Base-by-base conservation (phyloP, 2,113 vertebrate genomes). In the Perognathus longimembris region DNA sequence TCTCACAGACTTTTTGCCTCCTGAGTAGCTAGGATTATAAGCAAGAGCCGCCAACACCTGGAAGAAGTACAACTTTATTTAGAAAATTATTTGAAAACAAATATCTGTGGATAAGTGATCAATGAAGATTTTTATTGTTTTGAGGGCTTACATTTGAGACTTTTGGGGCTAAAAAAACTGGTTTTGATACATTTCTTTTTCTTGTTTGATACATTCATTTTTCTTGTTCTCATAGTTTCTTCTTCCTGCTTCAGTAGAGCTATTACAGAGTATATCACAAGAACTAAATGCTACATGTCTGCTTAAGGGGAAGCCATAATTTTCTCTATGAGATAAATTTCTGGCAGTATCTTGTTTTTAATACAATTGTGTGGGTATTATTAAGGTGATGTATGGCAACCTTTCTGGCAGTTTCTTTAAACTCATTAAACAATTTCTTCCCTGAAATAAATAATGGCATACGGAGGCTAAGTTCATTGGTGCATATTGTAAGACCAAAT, bases 261-360 rank as follows among this genome's bases (percentile, higher is more conserved):
- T 54, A 34, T 40, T 63, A 69, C 0, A n/a, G 17, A 85, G 20
- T 24, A 70, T 7, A n/a, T 54, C 7, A 15, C 5, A 64, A 70
- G 73, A 86, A 90, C 40, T 77, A 80, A 76, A 77, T 71, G 11
- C 5, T 73, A 70, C 22, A 32, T 69, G 28, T 77, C 15, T 79
- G 42, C 24, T 69, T 89, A 87, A 63, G 57, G 15, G 63, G 18
- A 20, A 87, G 74, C 42, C 8, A 74, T 40, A 30, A 10, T 78
- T 85, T 95, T 59, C 57, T 89, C 22, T 70, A 40, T 30, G 45
- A 74, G 45, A 69, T 59, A 14, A 91, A 38, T 77, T 32, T 84
- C 36, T 73, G 17, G 59, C 45, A 28, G 3, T 30, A 40, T 85
- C 28, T 57, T 2, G 69, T 67, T 85, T 90, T 87, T 50, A 14